Conservation (phyloP, 1,140 invertebrate species). For the Goniozus legneri region DNA sequence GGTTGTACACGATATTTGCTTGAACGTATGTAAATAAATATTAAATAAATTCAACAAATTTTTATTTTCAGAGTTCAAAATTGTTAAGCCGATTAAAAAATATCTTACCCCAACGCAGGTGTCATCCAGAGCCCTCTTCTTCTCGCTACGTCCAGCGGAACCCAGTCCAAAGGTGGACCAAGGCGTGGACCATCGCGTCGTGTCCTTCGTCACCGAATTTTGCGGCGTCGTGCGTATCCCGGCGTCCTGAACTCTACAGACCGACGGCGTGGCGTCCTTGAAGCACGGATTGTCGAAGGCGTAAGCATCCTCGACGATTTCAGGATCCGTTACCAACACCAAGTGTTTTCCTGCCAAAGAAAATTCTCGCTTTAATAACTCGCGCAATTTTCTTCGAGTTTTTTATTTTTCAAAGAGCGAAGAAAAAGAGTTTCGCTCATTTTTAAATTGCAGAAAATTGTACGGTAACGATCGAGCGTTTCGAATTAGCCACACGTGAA, state of each 20-base stretch:
- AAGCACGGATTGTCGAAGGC: conserved; percentile 80
- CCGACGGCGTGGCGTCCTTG: conserved; percentile 53
- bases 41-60: too few relatives aligned
- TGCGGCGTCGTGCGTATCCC: conserved; percentile 35
- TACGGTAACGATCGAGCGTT: too few relatives aligned
- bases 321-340: conserved; percentile 68
- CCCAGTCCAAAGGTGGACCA: conserved; percentile 58
- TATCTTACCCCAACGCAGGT: conserved; percentile 62
- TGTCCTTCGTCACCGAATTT: conserved; percentile 45
- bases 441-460: too few relatives aligned
- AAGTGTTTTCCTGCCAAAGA: conserved; percentile 64
- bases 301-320: conserved; percentile 68
- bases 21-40: too few relatives aligned
- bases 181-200: conserved; percentile 45
- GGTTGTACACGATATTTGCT: too few relatives aligned
- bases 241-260: conserved; percentile 41
- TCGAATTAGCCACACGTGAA: too few relatives aligned
- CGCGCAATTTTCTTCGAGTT: too few relatives aligned
- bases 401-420: too few relatives aligned
- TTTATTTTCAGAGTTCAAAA: conserved; percentile 5
- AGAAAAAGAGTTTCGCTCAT: too few relatives aligned
- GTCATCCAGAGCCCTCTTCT: conserved; percentile 63
- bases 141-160: conserved; percentile 50
- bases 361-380: too few relatives aligned
- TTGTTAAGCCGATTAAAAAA: conserved; percentile 3